These are phyloP conservation scores for Myopa testacea DNA, from an alignment of 2,888 invertebrate species.

Conservation along the genomic window DNA sequence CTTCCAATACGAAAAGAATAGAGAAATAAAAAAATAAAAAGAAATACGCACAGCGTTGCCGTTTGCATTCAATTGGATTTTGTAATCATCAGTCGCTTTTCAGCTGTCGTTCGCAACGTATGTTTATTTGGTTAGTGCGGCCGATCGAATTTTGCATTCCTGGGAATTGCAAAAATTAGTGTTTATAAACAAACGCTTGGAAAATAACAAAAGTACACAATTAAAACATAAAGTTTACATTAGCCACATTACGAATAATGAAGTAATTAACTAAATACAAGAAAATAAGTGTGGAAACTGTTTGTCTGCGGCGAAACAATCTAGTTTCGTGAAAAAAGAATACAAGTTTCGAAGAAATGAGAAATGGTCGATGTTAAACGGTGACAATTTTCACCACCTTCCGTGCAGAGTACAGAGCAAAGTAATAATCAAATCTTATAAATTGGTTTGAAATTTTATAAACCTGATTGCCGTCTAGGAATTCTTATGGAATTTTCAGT, in stretches of 20 bases:
- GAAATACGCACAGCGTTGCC: conserved; percentile 18
- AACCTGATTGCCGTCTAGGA: background rate
- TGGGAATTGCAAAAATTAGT: conserved; percentile 17
- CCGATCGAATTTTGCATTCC: background rate
- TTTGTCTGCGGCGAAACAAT: conserved; percentile 2
- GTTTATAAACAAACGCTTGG: conserved; percentile 20
- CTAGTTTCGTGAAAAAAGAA: background rate
- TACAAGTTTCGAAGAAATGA: conserved; percentile 1
- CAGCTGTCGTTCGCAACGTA: conserved; percentile 53
- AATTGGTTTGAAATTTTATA: background rate
- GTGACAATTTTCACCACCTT: background rate
- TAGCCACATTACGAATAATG: no score
- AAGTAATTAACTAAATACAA: background rate
- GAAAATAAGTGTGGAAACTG: background rate
- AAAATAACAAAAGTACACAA: conserved; percentile 5
- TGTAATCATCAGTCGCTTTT: conserved; percentile 52
- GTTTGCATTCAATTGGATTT: conserved; percentile 47
- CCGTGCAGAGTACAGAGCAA: background rate
- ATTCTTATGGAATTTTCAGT: conserved; percentile 28
- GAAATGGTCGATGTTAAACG: no score
- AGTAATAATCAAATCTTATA: background rate
- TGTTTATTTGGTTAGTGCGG: conserved; percentile 28
- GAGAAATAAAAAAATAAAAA: background rate
- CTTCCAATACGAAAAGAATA: background rate
- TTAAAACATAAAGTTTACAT: background rate